phyloP scores from a whole-genome alignment of 2,113 vertebrate species.

The Galeopterus variegatus region DNA sequence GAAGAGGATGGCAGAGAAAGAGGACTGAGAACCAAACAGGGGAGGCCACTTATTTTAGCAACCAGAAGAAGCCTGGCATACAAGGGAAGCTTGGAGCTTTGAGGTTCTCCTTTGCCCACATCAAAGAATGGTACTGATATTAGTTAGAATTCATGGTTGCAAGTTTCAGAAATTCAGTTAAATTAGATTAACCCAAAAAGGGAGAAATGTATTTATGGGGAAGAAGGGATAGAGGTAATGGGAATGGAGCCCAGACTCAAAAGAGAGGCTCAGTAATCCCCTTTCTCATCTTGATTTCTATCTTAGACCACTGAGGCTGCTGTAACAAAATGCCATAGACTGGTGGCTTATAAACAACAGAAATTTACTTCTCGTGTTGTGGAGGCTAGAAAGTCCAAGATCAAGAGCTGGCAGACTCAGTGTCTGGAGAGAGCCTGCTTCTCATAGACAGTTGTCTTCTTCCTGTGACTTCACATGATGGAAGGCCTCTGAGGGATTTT shows the following conservation, averaged over 20 bases:
- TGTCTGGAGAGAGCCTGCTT: not conserved
- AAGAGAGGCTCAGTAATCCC: not conserved
- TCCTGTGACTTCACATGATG: not conserved
- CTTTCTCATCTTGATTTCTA: not conserved
- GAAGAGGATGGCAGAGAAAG: not conserved
- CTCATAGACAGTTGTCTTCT: not conserved
- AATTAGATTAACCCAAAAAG: not conserved
- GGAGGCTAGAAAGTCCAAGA: not conserved
- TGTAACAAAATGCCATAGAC: not conserved
- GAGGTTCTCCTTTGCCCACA: not conserved
- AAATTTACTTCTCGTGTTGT: not conserved
- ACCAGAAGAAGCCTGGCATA: not conserved
- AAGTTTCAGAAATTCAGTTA: constrained; percentile 2
- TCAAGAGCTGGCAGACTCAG: not conserved
- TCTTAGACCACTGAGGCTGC: not conserved
- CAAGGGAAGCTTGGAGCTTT: not conserved
- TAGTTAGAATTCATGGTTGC: not conserved
- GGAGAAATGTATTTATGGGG: not conserved
- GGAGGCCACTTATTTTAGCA: not conserved
- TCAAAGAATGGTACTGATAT: not conserved
- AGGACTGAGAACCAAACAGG: not conserved
- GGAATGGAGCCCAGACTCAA: not conserved
- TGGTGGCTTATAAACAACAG: not conserved
- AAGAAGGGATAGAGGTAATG: not conserved
- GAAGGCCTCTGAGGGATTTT: not conserved